Conservation (phyloP, 2,113 vertebrate species). For the Polypterus bichir region DNA sequence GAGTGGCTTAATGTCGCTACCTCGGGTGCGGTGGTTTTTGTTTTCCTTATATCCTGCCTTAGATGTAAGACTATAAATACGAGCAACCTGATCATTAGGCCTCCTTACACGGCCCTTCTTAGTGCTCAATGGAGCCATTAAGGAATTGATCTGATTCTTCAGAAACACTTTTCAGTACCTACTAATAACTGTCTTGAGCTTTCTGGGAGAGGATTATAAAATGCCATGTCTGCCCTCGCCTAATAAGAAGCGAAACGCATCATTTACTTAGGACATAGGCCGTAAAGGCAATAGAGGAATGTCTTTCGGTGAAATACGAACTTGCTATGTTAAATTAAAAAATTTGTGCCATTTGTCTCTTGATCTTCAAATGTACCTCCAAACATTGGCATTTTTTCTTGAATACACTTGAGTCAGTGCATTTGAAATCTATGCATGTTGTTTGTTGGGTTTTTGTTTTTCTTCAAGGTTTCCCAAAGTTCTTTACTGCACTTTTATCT, state of each 20-base stretch:
- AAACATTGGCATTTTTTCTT: no score
- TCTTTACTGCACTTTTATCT: no score
- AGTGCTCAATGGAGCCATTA: conserved; percentile 49
- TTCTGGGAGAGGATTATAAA: conserved; percentile 51
- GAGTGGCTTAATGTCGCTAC: conserved; percentile 43
- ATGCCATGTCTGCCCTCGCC: conserved; percentile 60
- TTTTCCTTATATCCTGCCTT: conserved; percentile 32
- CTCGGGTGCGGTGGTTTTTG: conserved; percentile 46
- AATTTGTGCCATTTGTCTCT: no score
- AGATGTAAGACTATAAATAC: conserved; percentile 47
- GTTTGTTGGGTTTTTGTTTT: no score
- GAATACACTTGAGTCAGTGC: no score
- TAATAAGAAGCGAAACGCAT: conserved; percentile 64
- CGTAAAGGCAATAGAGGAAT: conserved; percentile 67
- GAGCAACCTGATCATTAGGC: conserved; percentile 44
- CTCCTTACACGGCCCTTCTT: conserved; percentile 38
- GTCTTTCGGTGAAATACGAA: conserved; percentile 69
- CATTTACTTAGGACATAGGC: conserved; percentile 58
- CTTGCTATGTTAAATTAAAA: conserved; percentile 48
- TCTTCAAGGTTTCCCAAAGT: no score
- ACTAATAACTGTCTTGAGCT: conserved; percentile 62
- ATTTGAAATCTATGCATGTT: no score
- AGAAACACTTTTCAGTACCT: conserved; percentile 49
- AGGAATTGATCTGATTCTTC: conserved; percentile 49
- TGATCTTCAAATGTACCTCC: no score